These are phyloP conservation scores for Neelides sp. DNA, from an alignment of 1,140 invertebrate genomes.

Conservation along the genomic window DNA sequence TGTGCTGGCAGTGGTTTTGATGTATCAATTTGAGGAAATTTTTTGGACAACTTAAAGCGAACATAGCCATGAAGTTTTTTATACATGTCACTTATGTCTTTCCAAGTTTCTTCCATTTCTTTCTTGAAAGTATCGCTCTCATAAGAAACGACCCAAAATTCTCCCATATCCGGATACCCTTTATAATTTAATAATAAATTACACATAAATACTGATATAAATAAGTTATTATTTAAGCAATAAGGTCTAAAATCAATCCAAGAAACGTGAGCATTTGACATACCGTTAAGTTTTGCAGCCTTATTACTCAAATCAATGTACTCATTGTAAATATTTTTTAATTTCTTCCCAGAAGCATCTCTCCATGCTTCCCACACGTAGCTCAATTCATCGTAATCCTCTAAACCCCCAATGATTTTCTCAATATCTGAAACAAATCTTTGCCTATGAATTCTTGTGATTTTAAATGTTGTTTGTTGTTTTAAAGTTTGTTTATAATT, in stretches of 20 bases:
- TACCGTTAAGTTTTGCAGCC: conserved; percentile 42
- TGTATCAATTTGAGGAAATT: background rate
- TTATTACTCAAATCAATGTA: conserved; percentile 48
- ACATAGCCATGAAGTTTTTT: conserved; percentile 74
- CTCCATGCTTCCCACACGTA: conserved; percentile 50
- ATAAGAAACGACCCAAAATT: background rate
- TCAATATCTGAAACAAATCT: conserved; percentile 35
- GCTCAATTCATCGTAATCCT: conserved; percentile 40
- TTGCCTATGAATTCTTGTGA: background rate
- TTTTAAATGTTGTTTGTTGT: no score
- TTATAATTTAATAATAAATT: background rate
- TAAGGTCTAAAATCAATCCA: no score
- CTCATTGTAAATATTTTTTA: conserved; percentile 63
- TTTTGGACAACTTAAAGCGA: conserved; percentile 49
- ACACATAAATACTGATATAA: no score
- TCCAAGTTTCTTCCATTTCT: conserved; percentile 47
- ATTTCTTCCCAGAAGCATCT: conserved; percentile 47
- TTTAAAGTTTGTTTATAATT: no score
- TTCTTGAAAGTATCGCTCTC: background rate
- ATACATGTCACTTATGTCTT: conserved; percentile 60
- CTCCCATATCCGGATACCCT: conserved; percentile 12
- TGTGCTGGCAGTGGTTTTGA: conserved; percentile 86
- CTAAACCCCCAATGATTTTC: conserved; percentile 33
- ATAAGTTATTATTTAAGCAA: no score
- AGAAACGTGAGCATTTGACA: no score